Base-by-base conservation (phyloP, 2,797 vertebrate species). In the Thripadectes ignobilis region DNA sequence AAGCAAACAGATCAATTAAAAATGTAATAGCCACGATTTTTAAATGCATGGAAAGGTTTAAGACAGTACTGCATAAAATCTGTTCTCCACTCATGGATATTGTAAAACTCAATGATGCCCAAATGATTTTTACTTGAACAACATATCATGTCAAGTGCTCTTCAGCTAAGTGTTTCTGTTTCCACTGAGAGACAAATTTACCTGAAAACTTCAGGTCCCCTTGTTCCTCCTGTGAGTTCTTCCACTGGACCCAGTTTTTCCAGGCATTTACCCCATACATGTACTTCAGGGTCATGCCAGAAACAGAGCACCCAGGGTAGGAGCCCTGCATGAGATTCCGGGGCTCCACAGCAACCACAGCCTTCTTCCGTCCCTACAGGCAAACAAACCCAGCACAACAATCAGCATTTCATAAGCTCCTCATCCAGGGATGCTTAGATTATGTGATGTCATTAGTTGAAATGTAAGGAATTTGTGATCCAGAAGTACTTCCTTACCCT, bases 201-300 rank as follows among this genome's bases (percentile, higher is more conserved):
- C 99, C 98, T 92, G 98, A 98, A 82, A 99, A 98, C 81, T 99
- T 98, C 21, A 98, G 98, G 67, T 98, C 98, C 96, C 98, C 98
- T 93, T 98, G 93, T 32, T 99, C 98, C 73, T 99, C 98, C 95
- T 99, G 99, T 27, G 97, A 95, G 4, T 98, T 98, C 94, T 99
- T 99, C 99, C 99, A 99, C 36, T 98, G 98, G 95, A 99, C 98
- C 99, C 99, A 99, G 89, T 98, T 98, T 97, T 98, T 99, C 99
- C 99, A 99, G 67, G 99, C 99, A 0, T 99, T 99, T 6, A 99
- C 98, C 30, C 99, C 99, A 2, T 99, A 99, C 96, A 99, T 98
- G 39, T 98, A 98, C 94, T 99, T 98, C 2, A 99, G 97, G 39
- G 98, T 98, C 97, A 98, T 98, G 79, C 98, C 98, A 12, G 98